Base-by-base conservation (phyloP, 2,113 vertebrate genomes). In the Setophaga kirtlandii region DNA sequence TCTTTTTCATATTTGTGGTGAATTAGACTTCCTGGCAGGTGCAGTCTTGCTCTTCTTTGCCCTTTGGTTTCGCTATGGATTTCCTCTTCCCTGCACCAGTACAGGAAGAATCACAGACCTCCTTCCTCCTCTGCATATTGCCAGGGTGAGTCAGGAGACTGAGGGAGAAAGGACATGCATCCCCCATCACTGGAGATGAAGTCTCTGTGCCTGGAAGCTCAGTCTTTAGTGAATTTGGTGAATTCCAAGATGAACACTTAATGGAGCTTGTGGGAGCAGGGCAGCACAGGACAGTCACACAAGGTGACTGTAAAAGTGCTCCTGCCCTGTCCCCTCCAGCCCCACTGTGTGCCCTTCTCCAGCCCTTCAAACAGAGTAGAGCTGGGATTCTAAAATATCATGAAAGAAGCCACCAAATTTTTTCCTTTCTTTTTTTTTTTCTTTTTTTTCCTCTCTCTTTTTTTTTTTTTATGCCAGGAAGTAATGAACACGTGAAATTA, bases 201-300 rank as follows among this genome's bases (percentile, higher is more conserved):
- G 15, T 31, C 25, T 41, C 21, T 37, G 19, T 71, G 42, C 65
- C n/a, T 83, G 47, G 37, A 21, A 78, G 65, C 25, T 63, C 67
- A 78, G 35, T 4, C 22, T 33, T 69, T 76, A 15, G 4, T 5
- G 13, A 20, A 62, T 30, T 69, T 76, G 10, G 5, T 5, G 13
- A 18, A 62, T 25, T 86, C 56, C 41, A 65, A 63, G 69, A 60
- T 3, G 33, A 77, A 77, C 14, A 77, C 31, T 68, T 39, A 81
- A 13, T 6, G 11, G 42, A 80, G 31, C 4, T 53, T 19, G 9
- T 53, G 31, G 18, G 62, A 83, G 28, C 30, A 31, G 16, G 33
- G 4, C 30, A 50, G 33, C 31, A 42, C 0, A 4, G 37, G n/a
- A 21, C 9, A 31, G 9, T 11, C 33, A 60, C 1, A 0, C 5